Percentiles rank a stretch among this genome's conserved stretches.
These are phyloP conservation scores for Pangasius krempfi DNA, from an alignment of 2,797 vertebrate species.

Conservation along the genomic window DNA sequence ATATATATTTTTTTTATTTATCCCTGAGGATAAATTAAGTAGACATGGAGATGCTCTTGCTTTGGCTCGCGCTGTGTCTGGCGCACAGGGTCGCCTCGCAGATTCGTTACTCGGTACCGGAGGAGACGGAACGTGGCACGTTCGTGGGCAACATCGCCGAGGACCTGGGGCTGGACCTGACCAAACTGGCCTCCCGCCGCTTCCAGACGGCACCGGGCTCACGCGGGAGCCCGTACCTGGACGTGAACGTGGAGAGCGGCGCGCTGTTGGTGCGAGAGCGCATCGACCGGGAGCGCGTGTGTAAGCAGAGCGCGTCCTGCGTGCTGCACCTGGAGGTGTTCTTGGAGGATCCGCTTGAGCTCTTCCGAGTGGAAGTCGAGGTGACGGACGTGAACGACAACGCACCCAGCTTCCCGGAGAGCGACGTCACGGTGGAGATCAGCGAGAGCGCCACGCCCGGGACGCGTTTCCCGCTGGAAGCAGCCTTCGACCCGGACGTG, in stretches of 20 bases:
- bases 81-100: conserved; percentile 85
- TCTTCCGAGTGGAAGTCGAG: conserved; percentile 96
- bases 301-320: conserved; percentile 85
- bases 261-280: conserved; percentile 90
- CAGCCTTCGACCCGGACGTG: conserved; percentile 95
- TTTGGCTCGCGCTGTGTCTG: conserved; percentile 83
- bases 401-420: conserved; percentile 91
- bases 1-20: background rate
- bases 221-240: conserved; percentile 86
- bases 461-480: conserved; percentile 94
- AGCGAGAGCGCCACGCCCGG: conserved; percentile 94
- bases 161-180: conserved; percentile 96
- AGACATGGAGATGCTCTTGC: conserved; percentile 86
- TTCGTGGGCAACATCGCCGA: conserved; percentile 98
- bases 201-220: conserved; percentile 95
- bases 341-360: conserved; percentile 92
- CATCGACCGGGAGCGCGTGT: conserved; percentile 94
- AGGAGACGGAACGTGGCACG: conserved; percentile 94
- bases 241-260: conserved; percentile 94
- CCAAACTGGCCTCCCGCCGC: conserved; percentile 90
- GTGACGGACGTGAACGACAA: conserved; percentile 98
- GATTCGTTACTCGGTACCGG: conserved; percentile 95
- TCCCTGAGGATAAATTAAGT: background rate
- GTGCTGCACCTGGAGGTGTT: conserved; percentile 96
- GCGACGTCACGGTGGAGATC: conserved; percentile 95